phyloP scores from a whole-genome alignment of 2,113 vertebrate species.

The Coturnix japonica region DNA sequence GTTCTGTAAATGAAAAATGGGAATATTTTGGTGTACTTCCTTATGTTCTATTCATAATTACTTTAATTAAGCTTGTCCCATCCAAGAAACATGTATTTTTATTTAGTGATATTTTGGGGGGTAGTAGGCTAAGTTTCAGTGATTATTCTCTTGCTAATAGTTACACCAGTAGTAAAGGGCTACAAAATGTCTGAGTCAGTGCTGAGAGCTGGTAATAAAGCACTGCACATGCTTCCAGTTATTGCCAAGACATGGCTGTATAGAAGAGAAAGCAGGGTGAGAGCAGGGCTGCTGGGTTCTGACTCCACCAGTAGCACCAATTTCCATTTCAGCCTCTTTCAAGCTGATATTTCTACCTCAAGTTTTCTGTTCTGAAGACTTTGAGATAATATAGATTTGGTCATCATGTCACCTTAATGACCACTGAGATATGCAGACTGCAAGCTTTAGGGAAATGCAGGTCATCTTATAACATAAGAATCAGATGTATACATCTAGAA shows the following conservation, averaged over 20 bases:
- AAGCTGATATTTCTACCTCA: not conserved
- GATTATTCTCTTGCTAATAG: not conserved
- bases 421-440: not conserved
- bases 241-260: not conserved
- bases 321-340: not conserved
- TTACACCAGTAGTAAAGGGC: not conserved
- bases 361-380: not conserved
- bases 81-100: not conserved
- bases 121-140: not conserved
- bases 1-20: not conserved
- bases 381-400: not conserved
- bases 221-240: not conserved
- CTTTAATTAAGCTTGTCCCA: not conserved
- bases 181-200: not conserved
- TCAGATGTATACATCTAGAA: not conserved
- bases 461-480: not conserved
- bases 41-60: not conserved
- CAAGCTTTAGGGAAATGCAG: not conserved
- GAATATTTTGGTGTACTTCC: not conserved
- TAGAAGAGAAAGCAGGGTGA: not conserved
- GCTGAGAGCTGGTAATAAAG: not conserved
- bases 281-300: not conserved
- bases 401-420: not conserved
- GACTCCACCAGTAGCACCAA: rapidly evolving
- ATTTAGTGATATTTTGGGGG: not conserved